Base-by-base conservation (phyloP, 2,888 invertebrate species). In the Acanthosepion lycidas region DNA sequence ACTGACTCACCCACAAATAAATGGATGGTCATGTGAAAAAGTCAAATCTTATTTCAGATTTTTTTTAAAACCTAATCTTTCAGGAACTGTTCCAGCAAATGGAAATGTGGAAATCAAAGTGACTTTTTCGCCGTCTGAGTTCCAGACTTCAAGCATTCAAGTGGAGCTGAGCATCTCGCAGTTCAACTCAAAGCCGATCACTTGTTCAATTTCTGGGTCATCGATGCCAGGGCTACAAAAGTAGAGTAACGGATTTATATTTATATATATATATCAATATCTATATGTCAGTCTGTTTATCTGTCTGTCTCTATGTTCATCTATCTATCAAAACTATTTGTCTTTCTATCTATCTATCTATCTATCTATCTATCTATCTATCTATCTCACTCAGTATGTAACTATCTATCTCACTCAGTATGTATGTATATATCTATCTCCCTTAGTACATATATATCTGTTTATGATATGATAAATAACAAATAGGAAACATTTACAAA, bases 121-220 rank as follows among this genome's bases (percentile, higher is more conserved):
- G 55, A 97, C 97, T 23, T 97, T 97, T 96, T 95, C 96, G 26
- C 97, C 97, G 6, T 96, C 96, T 28, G 97, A 97, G 95, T 97
- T 97, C 95, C 96, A 96, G 95, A 97, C 97, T 59, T 97, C 97
- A 1, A 95, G 96, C 28, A 97, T 97, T 96, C 96, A 96, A 53
- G 95, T 97, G 78, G 97, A 97, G 95, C 96, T 97, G 49, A 96
- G 96, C n/a, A 96, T 97, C 91, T 97, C 97, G 15, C 97, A 97
- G 96, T 97, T 97, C 95, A 97, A 97, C 95, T 96, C 97, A 9
- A 96, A 96, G 94, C 97, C 97, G 20, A 96, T 97, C 53, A 94
- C 97, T 78, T 97, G 97, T 96, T 96, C 96, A 9, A 96, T 97
- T 95, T 97, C 96, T 49, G 97, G 97, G 9, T 96, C 96, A 23